phyloP scores from a whole-genome alignment of 2,797 vertebrate species.

The Cyprinella venusta region DNA sequence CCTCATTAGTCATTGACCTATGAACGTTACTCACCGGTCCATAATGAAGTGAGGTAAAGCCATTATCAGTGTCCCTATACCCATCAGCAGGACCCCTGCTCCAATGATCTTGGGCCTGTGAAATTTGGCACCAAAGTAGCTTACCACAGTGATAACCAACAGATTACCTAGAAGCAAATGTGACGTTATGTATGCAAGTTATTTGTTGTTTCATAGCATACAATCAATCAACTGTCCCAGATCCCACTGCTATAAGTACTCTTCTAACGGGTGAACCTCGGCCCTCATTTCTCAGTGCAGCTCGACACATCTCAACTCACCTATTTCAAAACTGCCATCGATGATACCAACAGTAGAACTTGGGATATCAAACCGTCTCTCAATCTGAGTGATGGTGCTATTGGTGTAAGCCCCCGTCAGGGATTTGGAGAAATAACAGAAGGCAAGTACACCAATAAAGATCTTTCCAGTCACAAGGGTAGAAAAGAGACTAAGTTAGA shows the following conservation, averaged over 20 bases:
- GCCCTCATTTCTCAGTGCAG: not conserved
- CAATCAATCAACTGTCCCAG: not conserved
- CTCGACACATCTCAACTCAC: conserved; percentile 72
- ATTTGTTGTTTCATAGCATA: not conserved
- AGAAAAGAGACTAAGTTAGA: not conserved
- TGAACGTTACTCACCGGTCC: too few species aligned
- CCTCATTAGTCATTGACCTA: not conserved
- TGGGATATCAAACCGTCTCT: conserved; percentile 88
- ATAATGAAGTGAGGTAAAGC: too few species aligned
- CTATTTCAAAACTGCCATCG: conserved; percentile 91
- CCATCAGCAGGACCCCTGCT: too few species aligned
- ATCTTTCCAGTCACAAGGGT: conserved; percentile 72
- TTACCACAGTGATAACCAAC: conserved; percentile 43
- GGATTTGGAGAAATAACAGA: conserved; percentile 83
- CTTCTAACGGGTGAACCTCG: not conserved
- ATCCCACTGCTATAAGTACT: conserved; percentile 8
- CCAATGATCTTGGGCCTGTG: too few species aligned
- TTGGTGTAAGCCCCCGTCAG: conserved; percentile 85
- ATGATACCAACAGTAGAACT: conserved; percentile 84
- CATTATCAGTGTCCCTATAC: too few species aligned
- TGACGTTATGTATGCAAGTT: not conserved
- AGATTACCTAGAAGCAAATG: conserved; percentile 72
- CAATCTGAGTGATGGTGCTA: conserved; percentile 91
- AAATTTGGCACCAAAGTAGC: too few species aligned
- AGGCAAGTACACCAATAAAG: conserved; percentile 84